Conservation (phyloP, 92 coral and sea anemone genomes). For the Paragorgia papillata region DNA sequence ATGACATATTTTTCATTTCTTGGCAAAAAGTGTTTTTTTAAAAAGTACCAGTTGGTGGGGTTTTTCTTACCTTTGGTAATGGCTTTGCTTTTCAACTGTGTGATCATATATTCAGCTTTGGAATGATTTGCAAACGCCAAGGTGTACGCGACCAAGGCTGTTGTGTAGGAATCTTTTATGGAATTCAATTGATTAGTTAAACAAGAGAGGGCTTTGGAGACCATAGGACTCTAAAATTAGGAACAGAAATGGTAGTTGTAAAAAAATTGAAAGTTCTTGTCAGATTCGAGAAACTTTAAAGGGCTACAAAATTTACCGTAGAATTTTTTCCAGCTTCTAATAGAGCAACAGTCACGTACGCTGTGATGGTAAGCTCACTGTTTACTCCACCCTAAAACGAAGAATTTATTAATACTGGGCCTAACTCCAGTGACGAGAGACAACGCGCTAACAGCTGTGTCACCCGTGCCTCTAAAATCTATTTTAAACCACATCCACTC, state of each 20-base stretch:
- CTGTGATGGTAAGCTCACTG: constrained; percentile 71
- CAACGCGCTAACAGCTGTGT: too few relatives aligned
- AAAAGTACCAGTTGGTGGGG: too few relatives aligned
- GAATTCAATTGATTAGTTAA: constrained; percentile 42
- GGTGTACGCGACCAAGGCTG: constrained; percentile 77
- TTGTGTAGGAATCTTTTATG: constrained; percentile 75
- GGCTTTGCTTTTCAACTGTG: constrained; percentile 66
- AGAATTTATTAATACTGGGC: too few relatives aligned
- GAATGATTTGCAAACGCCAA: constrained; percentile 65
- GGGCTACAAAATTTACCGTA: too few relatives aligned
- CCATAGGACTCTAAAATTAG: constrained; percentile 52
- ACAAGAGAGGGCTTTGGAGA: constrained; percentile 69
- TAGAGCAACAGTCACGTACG: constrained; percentile 79
- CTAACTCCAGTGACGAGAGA: too few relatives aligned
- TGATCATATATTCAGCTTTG: constrained; percentile 41
- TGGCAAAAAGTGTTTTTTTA: too few relatives aligned
- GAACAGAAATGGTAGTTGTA: background rate
- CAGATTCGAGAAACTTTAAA: background rate
- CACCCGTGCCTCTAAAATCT: too few relatives aligned
- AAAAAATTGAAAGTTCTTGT: too few relatives aligned
- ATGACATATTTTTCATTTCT: too few relatives aligned
- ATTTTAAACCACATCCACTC: too few relatives aligned
- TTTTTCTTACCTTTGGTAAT: constrained; percentile 64
- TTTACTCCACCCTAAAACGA: constrained; percentile 76
- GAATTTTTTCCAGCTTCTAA: constrained; percentile 70